Evolutionary conservation across 2,797 vertebrate genomes (phyloP), one percentile per base, ranked within the genome.

Genomic region (Hippoglossus hippoglossus): DNA sequence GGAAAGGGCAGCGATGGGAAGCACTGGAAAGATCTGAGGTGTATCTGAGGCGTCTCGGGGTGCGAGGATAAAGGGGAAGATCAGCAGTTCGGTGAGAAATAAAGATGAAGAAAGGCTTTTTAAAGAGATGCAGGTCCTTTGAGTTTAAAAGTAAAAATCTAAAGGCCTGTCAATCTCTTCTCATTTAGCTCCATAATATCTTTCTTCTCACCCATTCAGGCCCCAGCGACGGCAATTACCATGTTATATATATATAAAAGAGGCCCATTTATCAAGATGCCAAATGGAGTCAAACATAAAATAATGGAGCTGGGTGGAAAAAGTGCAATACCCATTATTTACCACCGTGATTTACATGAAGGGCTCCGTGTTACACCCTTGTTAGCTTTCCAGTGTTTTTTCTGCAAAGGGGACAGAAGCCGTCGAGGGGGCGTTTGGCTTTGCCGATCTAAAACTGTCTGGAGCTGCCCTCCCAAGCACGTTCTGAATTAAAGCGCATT

Each of bases 401-500:
- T 64, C 34, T 39, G 10, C 74, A 79, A 63, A 81, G 73, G 69
- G 72, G 79, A 85, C 73, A 77, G 81, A 84, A 65, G 82, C 71
- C 66, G 65, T 75, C 31, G 85, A 76, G 67, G 69, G 79, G 63
- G 68, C 66, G 47, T 74, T 87, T 68, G 71, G 73, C 73, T 67
- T 44, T 71, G 63, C 57, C 67, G 54, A 67, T 90, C 85, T 77
- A 6, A 61, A 84, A 85, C 73, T 63, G 81, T 85, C 81, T 80
- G 67, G 78, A 79, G 76, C 67, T 57, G 67, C 86, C 86, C 81
- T 75, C 71, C 71, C 50, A 62, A 79, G 81, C 89, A 83, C 80
- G 50, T 82, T 75, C 66, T 74, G 85, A 81, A 89, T 88, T 73
- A 87, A 81, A 81, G 89, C 18, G 80, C 81, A 82, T 88, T 91